phyloP scores from a whole-genome alignment of 1,140 invertebrate species.

The Sesamia nonagrioides region DNA sequence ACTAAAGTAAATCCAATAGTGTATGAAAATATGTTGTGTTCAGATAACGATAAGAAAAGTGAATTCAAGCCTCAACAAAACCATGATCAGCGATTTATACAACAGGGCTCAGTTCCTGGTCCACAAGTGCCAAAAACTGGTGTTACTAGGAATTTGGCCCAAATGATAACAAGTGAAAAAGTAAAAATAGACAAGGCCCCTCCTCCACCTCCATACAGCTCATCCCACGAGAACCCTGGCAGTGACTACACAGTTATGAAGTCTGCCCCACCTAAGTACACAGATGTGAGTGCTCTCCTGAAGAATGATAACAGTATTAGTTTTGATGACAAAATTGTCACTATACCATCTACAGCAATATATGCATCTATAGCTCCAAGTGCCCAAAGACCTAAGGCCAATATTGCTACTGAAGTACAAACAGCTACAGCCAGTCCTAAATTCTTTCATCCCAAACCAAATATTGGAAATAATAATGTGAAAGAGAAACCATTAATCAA shows the following conservation, averaged over 20 bases:
- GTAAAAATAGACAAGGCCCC: slow-evolving; percentile 73
- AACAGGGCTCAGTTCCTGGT: slow-evolving; percentile 79
- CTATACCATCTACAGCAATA: slow-evolving; percentile 85
- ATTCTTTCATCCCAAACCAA: slow-evolving; percentile 83
- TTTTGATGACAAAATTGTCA: slow-evolving; percentile 83
- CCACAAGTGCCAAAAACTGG: slow-evolving; percentile 80
- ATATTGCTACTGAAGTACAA: slow-evolving; percentile 85
- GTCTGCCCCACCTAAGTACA: slow-evolving; percentile 82
- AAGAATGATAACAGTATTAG: slow-evolving; percentile 79
- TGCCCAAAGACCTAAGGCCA: slow-evolving; percentile 86
- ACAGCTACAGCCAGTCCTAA: slow-evolving; percentile 77
- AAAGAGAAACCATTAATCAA: slow-evolving; percentile 75
- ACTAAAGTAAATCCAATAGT: slow-evolving; percentile 73
- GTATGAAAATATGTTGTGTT: slow-evolving; percentile 84
- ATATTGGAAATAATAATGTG: slow-evolving; percentile 69
- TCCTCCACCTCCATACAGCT: slow-evolving; percentile 74
- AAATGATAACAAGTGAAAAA: slow-evolving; percentile 73
- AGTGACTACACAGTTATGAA: slow-evolving; percentile 83
- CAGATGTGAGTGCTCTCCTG: slow-evolving; percentile 79
- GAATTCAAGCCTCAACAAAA: slow-evolving; percentile 73
- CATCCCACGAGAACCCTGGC: slow-evolving; percentile 70
- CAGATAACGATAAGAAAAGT: slow-evolving; percentile 80
- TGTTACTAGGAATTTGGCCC: slow-evolving; percentile 69
- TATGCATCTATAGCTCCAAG: slow-evolving; percentile 87
- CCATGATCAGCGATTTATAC: slow-evolving; percentile 76